These are phyloP conservation scores for Drosophila merina DNA, from an alignment of 2,888 invertebrate species.

Conservation along the genomic window DNA sequence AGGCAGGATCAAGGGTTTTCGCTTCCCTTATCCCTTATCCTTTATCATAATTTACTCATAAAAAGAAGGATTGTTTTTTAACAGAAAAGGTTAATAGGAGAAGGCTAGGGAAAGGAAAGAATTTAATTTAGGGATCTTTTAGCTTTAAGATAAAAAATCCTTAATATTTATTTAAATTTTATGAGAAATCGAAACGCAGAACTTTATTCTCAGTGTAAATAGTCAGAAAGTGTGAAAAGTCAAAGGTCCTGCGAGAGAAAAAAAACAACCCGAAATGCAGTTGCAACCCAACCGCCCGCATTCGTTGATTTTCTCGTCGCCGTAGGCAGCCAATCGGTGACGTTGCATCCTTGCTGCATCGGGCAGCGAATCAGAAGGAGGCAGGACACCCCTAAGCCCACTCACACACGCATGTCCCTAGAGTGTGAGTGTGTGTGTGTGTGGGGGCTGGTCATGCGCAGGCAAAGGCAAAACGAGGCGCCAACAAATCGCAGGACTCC, in stretches of 20 bases:
- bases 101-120: not conserved
- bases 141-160: too few species aligned
- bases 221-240: not conserved
- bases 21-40: not conserved
- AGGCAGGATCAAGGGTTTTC: not conserved
- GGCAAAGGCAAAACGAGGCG: slow-evolving; percentile 54
- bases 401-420: slow-evolving; percentile 31
- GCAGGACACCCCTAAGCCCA: slow-evolving; percentile 34
- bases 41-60: not conserved
- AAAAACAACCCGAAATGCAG: slow-evolving; percentile 23
- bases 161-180: too few species aligned
- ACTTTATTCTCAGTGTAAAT: not conserved
- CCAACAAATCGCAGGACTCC: slow-evolving; percentile 67
- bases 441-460: slow-evolving; percentile 72
- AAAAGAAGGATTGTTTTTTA: not conserved
- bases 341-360: slow-evolving; percentile 60
- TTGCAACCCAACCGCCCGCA: not conserved
- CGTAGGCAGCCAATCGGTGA: slow-evolving; percentile 59
- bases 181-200: not conserved
- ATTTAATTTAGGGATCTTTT: not conserved
- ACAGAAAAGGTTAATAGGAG: not conserved
- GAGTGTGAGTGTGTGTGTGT: slow-evolving; percentile 26
- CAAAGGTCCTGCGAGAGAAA: not conserved
- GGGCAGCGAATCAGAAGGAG: slow-evolving; percentile 63
- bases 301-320: too few species aligned